phyloP scores from a whole-genome alignment of 2,113 vertebrate genomes.

The Colistium nudipinnis region DNA sequence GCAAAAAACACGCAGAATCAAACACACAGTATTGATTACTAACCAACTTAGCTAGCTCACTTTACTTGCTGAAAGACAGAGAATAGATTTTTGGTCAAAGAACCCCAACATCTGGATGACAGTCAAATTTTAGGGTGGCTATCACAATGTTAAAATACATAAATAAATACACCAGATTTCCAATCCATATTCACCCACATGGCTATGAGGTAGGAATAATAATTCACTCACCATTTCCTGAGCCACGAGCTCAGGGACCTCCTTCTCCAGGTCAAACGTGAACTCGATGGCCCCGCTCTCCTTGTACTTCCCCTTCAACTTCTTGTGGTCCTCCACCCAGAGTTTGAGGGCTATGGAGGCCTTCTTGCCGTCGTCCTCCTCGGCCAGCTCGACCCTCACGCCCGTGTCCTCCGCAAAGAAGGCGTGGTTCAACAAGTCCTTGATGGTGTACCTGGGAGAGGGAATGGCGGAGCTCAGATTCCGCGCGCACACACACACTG shows the following conservation, averaged over 20 bases:
- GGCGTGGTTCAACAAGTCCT: conserved; percentile 94
- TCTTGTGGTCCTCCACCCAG: conserved; percentile 97
- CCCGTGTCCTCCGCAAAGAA: conserved; percentile 98
- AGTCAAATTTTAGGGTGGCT: background rate
- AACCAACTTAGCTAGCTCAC: no score
- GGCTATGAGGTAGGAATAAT: background rate
- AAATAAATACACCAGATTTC: background rate
- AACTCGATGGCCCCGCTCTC: conserved; percentile 97
- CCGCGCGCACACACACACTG: background rate
- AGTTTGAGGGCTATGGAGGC: conserved; percentile 93
- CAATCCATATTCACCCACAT: background rate
- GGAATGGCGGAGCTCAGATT: conserved; percentile 17
- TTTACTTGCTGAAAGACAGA: no score
- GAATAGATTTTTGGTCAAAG: no score
- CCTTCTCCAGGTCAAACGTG: conserved; percentile 92
- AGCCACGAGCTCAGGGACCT: conserved; percentile 92
- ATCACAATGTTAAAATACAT: background rate
- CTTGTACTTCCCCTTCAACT: conserved; percentile 96
- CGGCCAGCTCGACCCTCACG: conserved; percentile 93
- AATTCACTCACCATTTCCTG: conserved; percentile 92
- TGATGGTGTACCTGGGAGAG: conserved; percentile 89
- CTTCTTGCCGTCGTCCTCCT: conserved; percentile 94
- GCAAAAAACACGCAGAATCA: conserved; percentile 1
- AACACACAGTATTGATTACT: background rate
- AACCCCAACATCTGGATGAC: background rate